Percentiles rank a stretch among this genome's conserved stretches.
Evolutionary conservation across 2,113 vertebrate genomes (phyloP).

Genomic region (Hippopotamus amphibius): DNA sequence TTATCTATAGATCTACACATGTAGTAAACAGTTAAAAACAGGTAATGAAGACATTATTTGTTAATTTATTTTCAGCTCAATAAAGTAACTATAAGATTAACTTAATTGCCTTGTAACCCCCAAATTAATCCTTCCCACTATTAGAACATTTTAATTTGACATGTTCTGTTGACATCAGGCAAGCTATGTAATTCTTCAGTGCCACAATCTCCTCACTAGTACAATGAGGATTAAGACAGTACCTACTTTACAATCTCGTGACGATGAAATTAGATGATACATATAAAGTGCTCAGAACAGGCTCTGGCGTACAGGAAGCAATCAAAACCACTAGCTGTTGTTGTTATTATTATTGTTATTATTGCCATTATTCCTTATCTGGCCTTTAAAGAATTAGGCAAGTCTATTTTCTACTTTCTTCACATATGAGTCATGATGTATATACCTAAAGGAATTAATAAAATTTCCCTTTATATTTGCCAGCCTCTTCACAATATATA

Average conservation of each 20-base stretch:
- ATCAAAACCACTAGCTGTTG: not conserved
- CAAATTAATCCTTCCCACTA: not conserved
- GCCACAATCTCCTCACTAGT: not conserved
- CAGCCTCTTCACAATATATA: not conserved
- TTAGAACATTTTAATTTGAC: not conserved
- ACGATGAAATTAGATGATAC: slow-evolving; percentile 36
- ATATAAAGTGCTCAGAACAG: not conserved
- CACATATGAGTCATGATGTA: not conserved
- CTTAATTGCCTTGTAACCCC: not conserved
- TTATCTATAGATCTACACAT: not conserved
- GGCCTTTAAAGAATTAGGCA: not conserved
- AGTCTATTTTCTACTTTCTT: not conserved
- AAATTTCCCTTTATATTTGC: not conserved
- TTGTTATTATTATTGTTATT: not conserved
- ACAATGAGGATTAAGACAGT: not conserved
- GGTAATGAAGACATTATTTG: not conserved
- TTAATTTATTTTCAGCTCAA: slow-evolving; percentile 16
- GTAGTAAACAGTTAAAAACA: not conserved
- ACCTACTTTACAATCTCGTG: not conserved
- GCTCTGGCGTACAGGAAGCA: not conserved
- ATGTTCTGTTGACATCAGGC: not conserved
- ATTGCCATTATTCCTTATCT: not conserved
- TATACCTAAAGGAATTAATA: not conserved
- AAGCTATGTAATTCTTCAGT: slow-evolving; percentile 19
- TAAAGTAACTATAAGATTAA: slow-evolving; percentile 10